phyloP scores from a whole-genome alignment of 1,140 invertebrate genomes.

The Akabosia matsudoensis region DNA sequence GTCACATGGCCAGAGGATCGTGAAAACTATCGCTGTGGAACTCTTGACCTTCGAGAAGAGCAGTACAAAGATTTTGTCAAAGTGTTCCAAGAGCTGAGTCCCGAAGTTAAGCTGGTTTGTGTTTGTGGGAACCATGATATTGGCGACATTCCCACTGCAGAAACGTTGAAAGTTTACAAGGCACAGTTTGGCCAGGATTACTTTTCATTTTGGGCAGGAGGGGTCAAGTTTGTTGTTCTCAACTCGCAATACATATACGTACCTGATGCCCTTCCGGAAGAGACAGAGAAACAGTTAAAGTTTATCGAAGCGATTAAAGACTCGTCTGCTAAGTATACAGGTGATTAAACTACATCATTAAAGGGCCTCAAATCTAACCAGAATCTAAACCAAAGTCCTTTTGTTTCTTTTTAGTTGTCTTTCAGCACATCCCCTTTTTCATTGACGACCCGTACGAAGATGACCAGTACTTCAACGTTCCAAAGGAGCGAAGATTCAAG shows the following conservation, averaged over 20 bases:
- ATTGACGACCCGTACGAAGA: slow-evolving; percentile 52
- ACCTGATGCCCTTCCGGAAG: slow-evolving; percentile 47
- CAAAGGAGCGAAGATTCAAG: slow-evolving; percentile 48
- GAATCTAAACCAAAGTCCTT: background rate
- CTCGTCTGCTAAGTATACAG: slow-evolving; percentile 36
- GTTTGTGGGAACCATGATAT: slow-evolving; percentile 62
- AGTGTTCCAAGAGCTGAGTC: slow-evolving; percentile 53
- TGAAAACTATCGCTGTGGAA: background rate
- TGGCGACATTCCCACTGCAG: slow-evolving; percentile 55
- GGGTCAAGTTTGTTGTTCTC: slow-evolving; percentile 58
- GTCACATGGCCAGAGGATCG: no score
- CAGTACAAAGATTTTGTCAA: slow-evolving; percentile 55
- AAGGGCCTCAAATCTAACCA: no score
- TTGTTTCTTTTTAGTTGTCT: slow-evolving; percentile 52
- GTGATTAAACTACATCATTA: slow-evolving; percentile 29
- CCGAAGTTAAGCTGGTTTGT: slow-evolving; percentile 56
- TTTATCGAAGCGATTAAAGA: slow-evolving; percentile 43
- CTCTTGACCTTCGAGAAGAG: slow-evolving; percentile 44
- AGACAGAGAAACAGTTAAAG: slow-evolving; percentile 53
- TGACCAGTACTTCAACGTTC: slow-evolving; percentile 54
- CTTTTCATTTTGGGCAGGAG: slow-evolving; percentile 58
- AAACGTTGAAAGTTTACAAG: slow-evolving; percentile 52
- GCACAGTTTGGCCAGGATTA: slow-evolving; percentile 59
- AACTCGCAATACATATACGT: slow-evolving; percentile 58
- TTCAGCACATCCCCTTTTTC: slow-evolving; percentile 62